Base-by-base conservation (phyloP, 2,113 vertebrate species). In the Cyprinodon brontotheroides region DNA sequence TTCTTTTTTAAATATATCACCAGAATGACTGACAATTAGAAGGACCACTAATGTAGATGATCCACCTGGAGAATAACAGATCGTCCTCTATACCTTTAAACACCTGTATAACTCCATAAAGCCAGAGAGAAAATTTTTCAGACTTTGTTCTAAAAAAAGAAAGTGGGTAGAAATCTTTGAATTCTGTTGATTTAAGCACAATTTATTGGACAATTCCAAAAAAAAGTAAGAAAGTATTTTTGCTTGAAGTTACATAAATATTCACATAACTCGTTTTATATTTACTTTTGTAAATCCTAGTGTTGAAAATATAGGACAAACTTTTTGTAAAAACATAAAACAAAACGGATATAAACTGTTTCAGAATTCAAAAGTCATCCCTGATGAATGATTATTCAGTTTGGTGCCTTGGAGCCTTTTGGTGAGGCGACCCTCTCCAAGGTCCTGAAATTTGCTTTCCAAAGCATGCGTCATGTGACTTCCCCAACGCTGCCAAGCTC, bases 381-480 rank as follows among this genome's bases (percentile, higher is more conserved):
- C 29, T 29, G 29, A 29, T 20, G 50, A 57, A 7, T 15, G 17
- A 57, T 9, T 3, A 41, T 41, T 41, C 9, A 4, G 41, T 41
- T 41, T 4, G 41, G 9, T 41, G 41, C 41, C 72, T 39, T 73
- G 86, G 80, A 60, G 86, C 86, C 81, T 83, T 75, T 78, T 69
- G 70, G 71, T 62, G 72, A 81, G 70, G 72, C 80, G 77, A 89
- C 91, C 79, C 95, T 94, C 95, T 94, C 95, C 94, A 89, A 86
- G 94, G 94, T 92, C 79, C 95, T 91, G 94, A 94, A 92, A 93
- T 91, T 65, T 89, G 91, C 87, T 91, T 91, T 91, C 87, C 86
- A 86, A 89, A 91, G 90, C 90, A 86, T 13, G 89, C 90, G 87
- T 95, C 95, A 96, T 90, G 87, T 96, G 95, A 95, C 93, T 90